Base-by-base conservation (phyloP, 2,888 invertebrate species). In the Synanthedon formicaeformis region DNA sequence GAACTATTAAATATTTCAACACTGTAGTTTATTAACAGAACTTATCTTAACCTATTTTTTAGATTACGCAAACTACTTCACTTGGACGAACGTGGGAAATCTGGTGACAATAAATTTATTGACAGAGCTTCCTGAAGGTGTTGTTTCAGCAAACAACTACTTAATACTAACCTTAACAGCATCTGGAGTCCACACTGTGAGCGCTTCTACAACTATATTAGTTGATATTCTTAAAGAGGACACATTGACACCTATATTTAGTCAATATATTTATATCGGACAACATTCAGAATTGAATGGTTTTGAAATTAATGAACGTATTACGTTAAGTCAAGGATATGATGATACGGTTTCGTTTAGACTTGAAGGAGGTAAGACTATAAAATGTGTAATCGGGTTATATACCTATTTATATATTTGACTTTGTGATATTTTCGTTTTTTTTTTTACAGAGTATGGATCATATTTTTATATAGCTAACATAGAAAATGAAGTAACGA, bases 211-310 rank as follows among this genome's bases (percentile, higher is more conserved):
- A 41, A 60, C 76, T 52, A 70, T 80, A 16, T 67, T 66, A n/a
- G 61, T 83, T 23, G 74, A 77, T 49, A 74, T 83, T 50, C 62
- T 81, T 52, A 80, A 79, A 56, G 71, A 81, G 13, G 83, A 83
- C 52, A 64, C 60, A 14, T 54, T 64, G 2, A 80, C 81, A 0
- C 83, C 82, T 1, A 62, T 71, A 3, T 83, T 83, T 55, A 71
- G 69, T 54, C 62, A 60, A 34, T 57, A 64, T 11, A 56, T 81
- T 48, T 83, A 83, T 55, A 60, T 54, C 4, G 81, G 78, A 41
- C 62, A 59, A n/a, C 81, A 81, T 56, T 62, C 67, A 40, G 40
- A 63, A 45, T 55, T 55, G 8, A 55, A 58, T 11, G 74, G 70
- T 11, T 62, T 83, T 51, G 59, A 40, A 8, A 50, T 77, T n/a